These are phyloP conservation scores for Dendrocincla tyrannina DNA, from an alignment of 2,797 vertebrate species.

Conservation along the genomic window DNA sequence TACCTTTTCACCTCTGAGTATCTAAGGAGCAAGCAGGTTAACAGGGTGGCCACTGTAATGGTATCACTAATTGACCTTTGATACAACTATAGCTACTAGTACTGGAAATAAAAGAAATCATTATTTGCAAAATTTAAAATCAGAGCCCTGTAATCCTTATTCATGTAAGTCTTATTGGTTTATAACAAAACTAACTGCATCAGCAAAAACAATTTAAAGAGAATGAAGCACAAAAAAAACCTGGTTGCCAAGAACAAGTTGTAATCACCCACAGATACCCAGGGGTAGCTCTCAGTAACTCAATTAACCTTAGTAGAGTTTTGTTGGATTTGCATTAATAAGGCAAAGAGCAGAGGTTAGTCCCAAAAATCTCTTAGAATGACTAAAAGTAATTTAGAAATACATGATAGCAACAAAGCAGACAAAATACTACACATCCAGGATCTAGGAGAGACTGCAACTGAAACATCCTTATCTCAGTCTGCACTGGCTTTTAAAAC, in stretches of 20 bases:
- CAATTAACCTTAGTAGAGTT: constrained; percentile 31
- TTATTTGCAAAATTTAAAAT: constrained; percentile 21
- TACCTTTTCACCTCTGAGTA: background rate
- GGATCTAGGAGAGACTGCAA: background rate
- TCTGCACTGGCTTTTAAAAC: background rate
- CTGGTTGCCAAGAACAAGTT: background rate
- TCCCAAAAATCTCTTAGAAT: constrained; percentile 7
- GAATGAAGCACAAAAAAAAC: background rate
- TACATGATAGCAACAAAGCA: background rate
- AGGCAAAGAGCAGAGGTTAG: constrained; percentile 20
- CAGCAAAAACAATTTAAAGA: constrained; percentile 14
- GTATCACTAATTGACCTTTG: background rate
- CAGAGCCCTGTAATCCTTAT: constrained; percentile 5
- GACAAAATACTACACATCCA: background rate
- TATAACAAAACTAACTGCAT: constrained; percentile 22
- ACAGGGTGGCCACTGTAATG: background rate
- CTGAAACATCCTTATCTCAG: background rate
- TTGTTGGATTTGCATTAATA: constrained; percentile 49
- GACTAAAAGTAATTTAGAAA: background rate
- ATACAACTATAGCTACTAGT: background rate
- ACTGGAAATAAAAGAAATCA: background rate
- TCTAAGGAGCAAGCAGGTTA: background rate
- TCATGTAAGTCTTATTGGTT: background rate
- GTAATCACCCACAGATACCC: constrained; percentile 19
- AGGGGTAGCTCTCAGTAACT: constrained; percentile 28